Percentiles rank a stretch among this genome's conserved stretches.
Evolutionary conservation across 23 tunicate genomes (phyloP).

Genomic region (Botrylloides violaceus): DNA sequence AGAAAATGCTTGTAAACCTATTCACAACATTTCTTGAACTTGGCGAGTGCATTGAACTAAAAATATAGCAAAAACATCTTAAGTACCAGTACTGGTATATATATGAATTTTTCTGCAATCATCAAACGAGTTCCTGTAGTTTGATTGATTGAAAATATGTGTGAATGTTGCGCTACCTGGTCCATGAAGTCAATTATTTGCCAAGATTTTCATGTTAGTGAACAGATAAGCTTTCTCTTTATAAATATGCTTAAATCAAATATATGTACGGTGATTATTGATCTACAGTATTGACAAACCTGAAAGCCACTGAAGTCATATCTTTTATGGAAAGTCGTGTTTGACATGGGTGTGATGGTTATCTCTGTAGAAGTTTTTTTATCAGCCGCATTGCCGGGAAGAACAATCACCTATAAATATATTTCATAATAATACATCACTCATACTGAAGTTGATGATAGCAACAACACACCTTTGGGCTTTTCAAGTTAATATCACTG

Average conservation of each 20-base stretch:
- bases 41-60: neutral
- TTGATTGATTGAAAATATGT: too few species aligned
- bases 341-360: conserved; percentile 49
- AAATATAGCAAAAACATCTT: too few species aligned
- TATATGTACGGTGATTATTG: too few species aligned
- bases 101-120: too few species aligned
- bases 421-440: neutral
- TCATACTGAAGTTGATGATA: neutral
- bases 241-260: too few species aligned
- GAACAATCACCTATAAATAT: conserved; percentile 27
- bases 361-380: conserved; percentile 49
- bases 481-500: conserved; percentile 21
- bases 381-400: conserved; percentile 12
- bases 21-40: neutral
- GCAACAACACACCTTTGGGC: conserved; percentile 4
- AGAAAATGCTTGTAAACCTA: neutral
- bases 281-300: too few species aligned
- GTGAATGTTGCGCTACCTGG: too few species aligned
- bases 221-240: too few species aligned
- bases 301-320: conserved; percentile 35
- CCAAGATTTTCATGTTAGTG: too few species aligned
- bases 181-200: too few species aligned
- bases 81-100: too few species aligned
- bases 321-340: conserved; percentile 63
- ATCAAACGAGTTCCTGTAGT: too few species aligned